Evolutionary conservation across 2,797 vertebrate genomes (phyloP), one percentile per base, ranked within the genome.

Genomic region (Anas georgica): DNA sequence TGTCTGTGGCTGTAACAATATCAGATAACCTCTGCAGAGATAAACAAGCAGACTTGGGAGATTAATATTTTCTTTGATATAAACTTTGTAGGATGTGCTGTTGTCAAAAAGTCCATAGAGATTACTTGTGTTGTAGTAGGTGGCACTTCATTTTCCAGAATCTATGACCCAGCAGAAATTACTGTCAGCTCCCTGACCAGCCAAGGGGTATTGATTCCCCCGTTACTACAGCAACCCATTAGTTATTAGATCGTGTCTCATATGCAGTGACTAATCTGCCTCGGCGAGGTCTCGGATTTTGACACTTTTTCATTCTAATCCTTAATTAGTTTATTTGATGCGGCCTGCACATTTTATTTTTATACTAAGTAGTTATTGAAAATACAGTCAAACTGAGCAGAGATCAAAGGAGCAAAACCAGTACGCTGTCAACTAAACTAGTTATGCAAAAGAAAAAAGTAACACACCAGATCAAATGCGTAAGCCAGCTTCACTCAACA

Each of bases 151-250:
- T 97, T 97, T 97, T 97, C 92, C 90, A 91, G 95, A 86, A 97
- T 96, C 96, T 96, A 94, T 97, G 97, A 98, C 98, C 98, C 97
- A 97, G 96, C 97, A 98, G 97, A 98, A 98, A 98, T 98, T 93
- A 98, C 98, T 98, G 97, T 98, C 98, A 98, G 95, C 97, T 97
- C 94, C 97, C 97, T 87, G 55, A 95, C 97, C 97, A 97, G 94
- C 79, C 58, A 25, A 96, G 91, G 76, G 92, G 96, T 96, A 98
- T 96, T 96, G 98, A 98, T 98, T 98, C 96, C 83, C 77, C 92
- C 17, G 97, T 98, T 98, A 96, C 98, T 97, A 95, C 97, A 96
- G 97, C 97, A 98, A 98, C 98, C 90, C 96, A 96, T 97, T 97
- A 97, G 97, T 97, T 98, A 97, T 96, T 94, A 96, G 94, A 96